Percentiles rank a stretch among this genome's conserved stretches.
These are phyloP conservation scores for Eupithecia exiguata DNA, from an alignment of 2,888 invertebrate genomes.

Conservation along the genomic window DNA sequence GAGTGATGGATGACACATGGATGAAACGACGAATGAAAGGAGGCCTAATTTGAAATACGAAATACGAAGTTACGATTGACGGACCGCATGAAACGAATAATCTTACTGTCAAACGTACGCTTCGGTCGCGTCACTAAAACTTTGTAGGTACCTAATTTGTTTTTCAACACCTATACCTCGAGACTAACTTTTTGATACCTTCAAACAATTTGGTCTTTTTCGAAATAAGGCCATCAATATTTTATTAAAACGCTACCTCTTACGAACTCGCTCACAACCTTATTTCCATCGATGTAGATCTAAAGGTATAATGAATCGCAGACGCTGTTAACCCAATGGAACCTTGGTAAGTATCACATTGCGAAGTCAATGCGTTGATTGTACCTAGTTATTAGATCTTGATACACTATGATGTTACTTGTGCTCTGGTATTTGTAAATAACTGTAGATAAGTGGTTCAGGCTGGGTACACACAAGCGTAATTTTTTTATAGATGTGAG, in stretches of 20 bases:
- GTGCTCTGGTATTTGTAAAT: background rate
- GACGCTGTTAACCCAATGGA: constrained; percentile 41
- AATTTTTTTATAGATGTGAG: background rate
- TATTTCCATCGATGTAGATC: constrained; percentile 48
- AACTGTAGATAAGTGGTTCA: background rate
- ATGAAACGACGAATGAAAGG: too few species aligned
- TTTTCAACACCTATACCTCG: too few species aligned
- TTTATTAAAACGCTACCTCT: constrained; percentile 1
- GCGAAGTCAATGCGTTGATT: constrained; percentile 31
- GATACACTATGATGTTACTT: constrained; percentile 3
- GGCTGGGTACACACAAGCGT: background rate
- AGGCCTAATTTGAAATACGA: too few species aligned
- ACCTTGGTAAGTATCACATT: constrained; percentile 26
- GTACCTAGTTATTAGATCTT: constrained; percentile 12
- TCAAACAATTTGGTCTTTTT: too few species aligned
- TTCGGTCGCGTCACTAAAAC: too few species aligned
- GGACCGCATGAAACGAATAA: too few species aligned
- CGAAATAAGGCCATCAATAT: too few species aligned
- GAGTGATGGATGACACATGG: too few species aligned
- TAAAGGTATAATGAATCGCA: constrained; percentile 57
- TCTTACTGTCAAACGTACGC: too few species aligned
- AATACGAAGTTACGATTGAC: too few species aligned
- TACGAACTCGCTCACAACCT: background rate
- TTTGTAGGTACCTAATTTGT: too few species aligned
- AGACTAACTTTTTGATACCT: too few species aligned